These are phyloP conservation scores for Vanessa atalanta DNA, from an alignment of 1,140 invertebrate species.

Conservation along the genomic window DNA sequence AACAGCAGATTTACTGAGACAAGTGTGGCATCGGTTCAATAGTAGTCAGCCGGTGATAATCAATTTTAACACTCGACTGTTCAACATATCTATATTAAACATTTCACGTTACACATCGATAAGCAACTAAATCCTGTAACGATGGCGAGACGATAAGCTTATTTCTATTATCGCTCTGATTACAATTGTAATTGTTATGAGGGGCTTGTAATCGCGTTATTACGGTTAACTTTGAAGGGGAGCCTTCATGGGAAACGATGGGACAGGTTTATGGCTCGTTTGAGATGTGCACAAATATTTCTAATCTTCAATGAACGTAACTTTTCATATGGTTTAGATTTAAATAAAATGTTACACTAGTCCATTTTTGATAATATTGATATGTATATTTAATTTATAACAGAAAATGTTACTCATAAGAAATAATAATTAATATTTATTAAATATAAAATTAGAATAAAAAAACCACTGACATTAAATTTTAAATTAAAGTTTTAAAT, in stretches of 20 bases:
- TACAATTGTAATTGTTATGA: conserved; percentile 17
- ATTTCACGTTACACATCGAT: conserved; percentile 15
- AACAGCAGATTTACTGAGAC: conserved; percentile 11
- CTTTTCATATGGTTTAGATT: no score
- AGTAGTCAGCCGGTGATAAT: background rate
- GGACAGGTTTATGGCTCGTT: background rate
- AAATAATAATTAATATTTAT: no score
- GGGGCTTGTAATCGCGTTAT: conserved; percentile 19
- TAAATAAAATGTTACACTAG: no score
- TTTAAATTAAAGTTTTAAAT: no score
- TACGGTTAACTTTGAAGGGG: conserved; percentile 13
- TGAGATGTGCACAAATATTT: background rate
- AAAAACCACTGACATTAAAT: no score
- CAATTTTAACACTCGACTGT: background rate
- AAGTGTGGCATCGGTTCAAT: background rate
- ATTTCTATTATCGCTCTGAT: conserved; percentile 18
- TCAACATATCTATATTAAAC: background rate
- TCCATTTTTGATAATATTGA: no score
- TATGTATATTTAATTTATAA: no score
- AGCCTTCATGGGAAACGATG: background rate
- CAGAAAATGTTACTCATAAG: no score
- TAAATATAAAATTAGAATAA: no score
- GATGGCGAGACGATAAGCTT: conserved; percentile 6
- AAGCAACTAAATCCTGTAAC: conserved; percentile 20
- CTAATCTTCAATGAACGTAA: no score